These are phyloP conservation scores for Champsocephalus gunnari DNA, from an alignment of 2,797 vertebrate species.

Conservation along the genomic window DNA sequence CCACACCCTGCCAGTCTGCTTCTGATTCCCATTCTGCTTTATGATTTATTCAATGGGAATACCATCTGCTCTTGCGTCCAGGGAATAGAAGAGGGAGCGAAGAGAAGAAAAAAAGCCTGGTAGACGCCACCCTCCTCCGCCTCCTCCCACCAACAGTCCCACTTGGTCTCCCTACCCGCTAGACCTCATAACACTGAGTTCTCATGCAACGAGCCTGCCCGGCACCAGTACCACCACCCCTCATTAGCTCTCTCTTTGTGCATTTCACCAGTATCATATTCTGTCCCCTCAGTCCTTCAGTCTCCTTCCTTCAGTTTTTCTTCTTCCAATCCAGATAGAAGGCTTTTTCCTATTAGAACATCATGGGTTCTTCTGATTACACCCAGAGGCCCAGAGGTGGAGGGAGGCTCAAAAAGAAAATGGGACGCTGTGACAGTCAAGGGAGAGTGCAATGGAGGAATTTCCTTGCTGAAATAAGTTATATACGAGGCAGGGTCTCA, in stretches of 20 bases:
- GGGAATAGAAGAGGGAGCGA: slow-evolving; percentile 24
- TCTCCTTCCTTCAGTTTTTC: slow-evolving; percentile 48
- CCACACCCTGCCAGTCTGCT: slow-evolving; percentile 58
- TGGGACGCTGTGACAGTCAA: slow-evolving; percentile 48
- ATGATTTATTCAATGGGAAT: slow-evolving; percentile 73
- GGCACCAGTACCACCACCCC: slow-evolving; percentile 47
- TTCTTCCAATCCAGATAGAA: slow-evolving; percentile 44
- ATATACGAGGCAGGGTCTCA: slow-evolving; percentile 45
- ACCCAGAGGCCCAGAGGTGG: slow-evolving; percentile 33
- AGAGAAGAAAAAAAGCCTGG: slow-evolving; percentile 5
- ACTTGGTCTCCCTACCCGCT: slow-evolving; percentile 34
- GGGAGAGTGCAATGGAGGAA: slow-evolving; percentile 40
- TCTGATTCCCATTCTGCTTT: slow-evolving; percentile 67
- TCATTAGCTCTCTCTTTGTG: slow-evolving; percentile 65
- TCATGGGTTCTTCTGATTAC: slow-evolving; percentile 67
- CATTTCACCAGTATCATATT: slow-evolving; percentile 63
- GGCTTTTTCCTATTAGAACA: slow-evolving; percentile 51
- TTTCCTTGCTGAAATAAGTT: slow-evolving; percentile 38
- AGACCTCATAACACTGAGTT: slow-evolving; percentile 57
- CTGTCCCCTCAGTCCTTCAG: slow-evolving; percentile 51
- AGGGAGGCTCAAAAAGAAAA: slow-evolving; percentile 36
- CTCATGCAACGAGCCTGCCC: slow-evolving; percentile 55
- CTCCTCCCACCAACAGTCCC: slow-evolving; percentile 39
- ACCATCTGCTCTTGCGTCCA: slow-evolving; percentile 78
- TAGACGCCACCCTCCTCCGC: slow-evolving; percentile 46